phyloP scores from a whole-genome alignment of 2,888 invertebrate species.

The Athalia rosae region DNA sequence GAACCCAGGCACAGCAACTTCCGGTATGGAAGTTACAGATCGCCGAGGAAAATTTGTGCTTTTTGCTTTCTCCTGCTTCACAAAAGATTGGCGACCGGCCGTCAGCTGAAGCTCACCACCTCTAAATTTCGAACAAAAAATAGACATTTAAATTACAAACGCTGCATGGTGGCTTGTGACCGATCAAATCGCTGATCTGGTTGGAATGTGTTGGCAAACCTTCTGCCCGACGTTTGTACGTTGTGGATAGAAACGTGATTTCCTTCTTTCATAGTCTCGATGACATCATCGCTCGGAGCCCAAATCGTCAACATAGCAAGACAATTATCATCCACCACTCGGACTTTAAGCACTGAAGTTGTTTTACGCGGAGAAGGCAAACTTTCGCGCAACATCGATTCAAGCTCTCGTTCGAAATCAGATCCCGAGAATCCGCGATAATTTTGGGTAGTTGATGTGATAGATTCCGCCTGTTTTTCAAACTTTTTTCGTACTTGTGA shows the following conservation, averaged over 20 bases:
- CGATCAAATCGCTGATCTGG: background rate
- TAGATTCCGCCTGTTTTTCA: conserved; percentile 30
- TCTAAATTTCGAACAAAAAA: conserved; percentile 54
- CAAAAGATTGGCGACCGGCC: conserved; percentile 69
- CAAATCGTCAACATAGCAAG: conserved; percentile 80
- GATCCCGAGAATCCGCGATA: conserved; percentile 53
- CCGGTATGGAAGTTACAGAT: conserved; percentile 74
- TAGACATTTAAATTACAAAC: background rate
- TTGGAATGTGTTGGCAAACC: conserved; percentile 54
- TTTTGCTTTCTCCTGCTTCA: conserved; percentile 36
- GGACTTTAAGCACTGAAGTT: conserved; percentile 72
- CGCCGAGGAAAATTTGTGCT: conserved; percentile 64
- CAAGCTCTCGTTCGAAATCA: conserved; percentile 60
- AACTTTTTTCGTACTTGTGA: conserved; percentile 61
- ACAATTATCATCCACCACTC: conserved; percentile 71
- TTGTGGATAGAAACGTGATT: conserved; percentile 78
- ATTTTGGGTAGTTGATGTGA: conserved; percentile 20
- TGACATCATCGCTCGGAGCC: conserved; percentile 80
- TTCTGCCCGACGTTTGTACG: conserved; percentile 75
- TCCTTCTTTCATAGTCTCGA: conserved; percentile 79
- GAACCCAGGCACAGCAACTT: conserved; percentile 70
- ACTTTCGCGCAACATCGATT: conserved; percentile 62
- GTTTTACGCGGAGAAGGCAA: conserved; percentile 70
- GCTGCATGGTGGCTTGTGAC: background rate
- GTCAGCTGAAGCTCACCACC: conserved; percentile 77